phyloP scores from a whole-genome alignment of 2,113 vertebrate species.

The Paedocypris sp. region DNA sequence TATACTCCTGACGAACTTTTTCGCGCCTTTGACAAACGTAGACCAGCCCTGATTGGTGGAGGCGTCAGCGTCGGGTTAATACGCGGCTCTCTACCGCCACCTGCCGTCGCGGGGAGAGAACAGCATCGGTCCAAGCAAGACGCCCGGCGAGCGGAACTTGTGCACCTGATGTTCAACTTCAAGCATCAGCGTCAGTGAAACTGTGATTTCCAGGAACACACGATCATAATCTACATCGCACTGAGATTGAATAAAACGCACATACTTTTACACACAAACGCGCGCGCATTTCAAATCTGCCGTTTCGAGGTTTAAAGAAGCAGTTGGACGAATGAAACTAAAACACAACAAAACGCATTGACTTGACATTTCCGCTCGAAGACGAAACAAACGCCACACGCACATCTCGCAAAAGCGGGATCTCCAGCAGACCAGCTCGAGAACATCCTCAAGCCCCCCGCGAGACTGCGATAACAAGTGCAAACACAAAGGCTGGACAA shows the following conservation, averaged over 20 bases:
- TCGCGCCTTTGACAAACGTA: too few species aligned
- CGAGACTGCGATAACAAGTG: constrained; percentile 7
- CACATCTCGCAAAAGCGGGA: neutral
- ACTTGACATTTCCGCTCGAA: too few species aligned
- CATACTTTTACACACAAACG: too few species aligned
- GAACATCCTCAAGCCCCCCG: neutral
- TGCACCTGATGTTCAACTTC: constrained; percentile 2
- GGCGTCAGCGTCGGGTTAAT: constrained; percentile 28
- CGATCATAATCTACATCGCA: too few species aligned
- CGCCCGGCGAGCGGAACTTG: neutral
- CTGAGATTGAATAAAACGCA: too few species aligned
- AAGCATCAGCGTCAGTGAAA: neutral
- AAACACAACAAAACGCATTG: too few species aligned
- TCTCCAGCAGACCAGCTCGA: neutral
- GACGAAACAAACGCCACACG: neutral
- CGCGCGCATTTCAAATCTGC: too few species aligned
- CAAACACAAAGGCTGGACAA: neutral
- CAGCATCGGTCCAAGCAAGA: constrained; percentile 24
- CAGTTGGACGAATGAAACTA: too few species aligned
- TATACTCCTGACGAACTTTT: too few species aligned
- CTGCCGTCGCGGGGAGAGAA: constrained; percentile 53
- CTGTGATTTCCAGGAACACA: too few species aligned
- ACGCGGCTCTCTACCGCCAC: constrained; percentile 63
- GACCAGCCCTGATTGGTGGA: neutral
- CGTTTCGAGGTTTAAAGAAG: too few species aligned